Evolutionary conservation across 2,113 vertebrate species (phyloP), one percentile per base, ranked within the genome.

Genomic region (Pluvianellus socialis): DNA sequence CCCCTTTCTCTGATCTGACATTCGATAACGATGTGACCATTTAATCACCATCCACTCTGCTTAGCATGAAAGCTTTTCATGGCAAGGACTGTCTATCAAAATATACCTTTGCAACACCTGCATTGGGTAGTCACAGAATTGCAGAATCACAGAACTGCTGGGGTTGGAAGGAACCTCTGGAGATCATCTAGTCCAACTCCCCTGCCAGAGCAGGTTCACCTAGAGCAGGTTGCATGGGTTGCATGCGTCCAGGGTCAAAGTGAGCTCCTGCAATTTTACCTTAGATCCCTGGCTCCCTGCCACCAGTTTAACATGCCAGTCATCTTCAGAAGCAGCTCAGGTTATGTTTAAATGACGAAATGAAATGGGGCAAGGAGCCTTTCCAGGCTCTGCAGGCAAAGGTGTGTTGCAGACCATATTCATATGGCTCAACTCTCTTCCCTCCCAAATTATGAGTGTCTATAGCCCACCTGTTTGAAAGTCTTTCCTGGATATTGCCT

Each of bases 101-200:
- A 16, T 0, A 4, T 19, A 26, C 63, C 26, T 15, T 5, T 7
- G 21, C 14, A 44, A 27, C 33, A 55, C 12, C 14, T 17, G 28
- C 10, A 1, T 55, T 3, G 1, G 0, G 0, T 24, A 44, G 44
- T 44, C 44, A 44, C 44, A 44, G 44, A 44, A 44, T 44, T 11
- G 14, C 42, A 44, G 42, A 44, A 44, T 44, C 44, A 44, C 44
- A 44, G 44, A 44, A 44, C 14, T 15, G 15, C 44, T 15, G 44
- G 44, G 44, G 44, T 44, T 44, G 44, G 44, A 14, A 44, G 44
- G 44, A 15, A 44, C 44, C 44, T 44, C 44, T 44, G 44, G 44
- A 44, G 44, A 44, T 44, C 44, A 14, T 44, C 44, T 44, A 44
- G 44, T 44, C 44, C 44, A 44, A 44, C 44, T 15, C 44, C 44